Evolutionary conservation across 2,113 vertebrate genomes (phyloP).

Genomic region (Drymodes brunneopygia): DNA sequence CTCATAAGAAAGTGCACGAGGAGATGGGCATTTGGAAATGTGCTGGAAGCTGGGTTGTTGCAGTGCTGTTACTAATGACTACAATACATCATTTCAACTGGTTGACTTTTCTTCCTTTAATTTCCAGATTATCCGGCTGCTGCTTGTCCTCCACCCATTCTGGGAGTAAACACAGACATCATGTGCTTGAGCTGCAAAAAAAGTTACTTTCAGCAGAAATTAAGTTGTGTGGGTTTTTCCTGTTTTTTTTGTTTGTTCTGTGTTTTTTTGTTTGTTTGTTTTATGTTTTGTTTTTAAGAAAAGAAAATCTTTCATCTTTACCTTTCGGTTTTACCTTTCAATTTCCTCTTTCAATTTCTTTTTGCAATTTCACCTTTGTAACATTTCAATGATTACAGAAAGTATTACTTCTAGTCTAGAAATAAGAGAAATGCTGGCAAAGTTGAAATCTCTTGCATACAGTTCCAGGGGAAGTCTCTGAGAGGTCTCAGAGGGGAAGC

Average conservation of each 20-base stretch:
- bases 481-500: not conserved
- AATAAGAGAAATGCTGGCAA: not conserved
- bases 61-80: slow-evolving; percentile 36
- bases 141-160: not conserved
- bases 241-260: not conserved
- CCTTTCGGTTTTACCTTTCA: not conserved
- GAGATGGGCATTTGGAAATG: not conserved
- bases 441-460: not conserved
- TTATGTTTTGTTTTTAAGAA: not conserved
- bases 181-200: not conserved
- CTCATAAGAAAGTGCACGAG: not conserved
- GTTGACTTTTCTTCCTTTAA: slow-evolving; percentile 20
- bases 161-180: slow-evolving; percentile 5
- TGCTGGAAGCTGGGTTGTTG: slow-evolving; percentile 4
- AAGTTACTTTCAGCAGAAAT: not conserved
- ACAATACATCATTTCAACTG: slow-evolving; percentile 48
- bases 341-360: not conserved
- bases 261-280: not conserved
- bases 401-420: not conserved
- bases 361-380: not conserved
- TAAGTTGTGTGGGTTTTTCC: not conserved
- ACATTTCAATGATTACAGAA: not conserved
- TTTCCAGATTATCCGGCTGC: slow-evolving; percentile 26
- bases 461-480: not conserved
- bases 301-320: not conserved